These are phyloP conservation scores for Drosophila multiciliata DNA, from an alignment of 2,888 invertebrate genomes.

Conservation along the genomic window DNA sequence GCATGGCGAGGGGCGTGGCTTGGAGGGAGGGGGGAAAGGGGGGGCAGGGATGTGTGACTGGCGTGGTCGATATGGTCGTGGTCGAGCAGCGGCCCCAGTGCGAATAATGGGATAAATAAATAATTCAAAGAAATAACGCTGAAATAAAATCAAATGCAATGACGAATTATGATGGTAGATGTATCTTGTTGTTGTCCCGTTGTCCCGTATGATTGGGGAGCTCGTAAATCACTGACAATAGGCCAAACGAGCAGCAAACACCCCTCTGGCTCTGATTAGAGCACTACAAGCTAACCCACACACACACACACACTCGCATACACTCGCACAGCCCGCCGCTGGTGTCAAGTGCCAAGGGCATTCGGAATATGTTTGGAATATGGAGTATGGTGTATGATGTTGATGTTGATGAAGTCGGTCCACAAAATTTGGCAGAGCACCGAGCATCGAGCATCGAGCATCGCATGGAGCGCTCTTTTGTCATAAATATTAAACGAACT, in stretches of 20 bases:
- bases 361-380: constrained; percentile 52
- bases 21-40: no score
- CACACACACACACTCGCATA: not conserved
- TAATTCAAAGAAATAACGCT: constrained; percentile 77
- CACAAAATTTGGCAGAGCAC: constrained; percentile 14
- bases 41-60: not conserved
- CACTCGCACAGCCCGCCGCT: constrained; percentile 9
- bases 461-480: constrained; percentile 53
- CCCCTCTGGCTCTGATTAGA: constrained; percentile 64
- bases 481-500: constrained; percentile 85
- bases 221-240: constrained; percentile 83
- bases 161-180: constrained; percentile 80
- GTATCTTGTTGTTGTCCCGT: constrained; percentile 49
- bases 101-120: constrained; percentile 75
- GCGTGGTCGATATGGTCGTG: constrained; percentile 27
- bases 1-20: no score
- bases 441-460: constrained; percentile 12
- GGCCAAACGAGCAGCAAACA: constrained; percentile 48
- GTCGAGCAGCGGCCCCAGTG: constrained; percentile 17
- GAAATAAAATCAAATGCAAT: constrained; percentile 82
- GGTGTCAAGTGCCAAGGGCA: constrained; percentile 78
- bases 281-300: constrained; percentile 23
- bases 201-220: constrained; percentile 77
- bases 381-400: constrained; percentile 12
- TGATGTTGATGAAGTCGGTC: constrained; percentile 29